Conservation (phyloP, 2,797 vertebrate genomes). For the Gallinago nigripennis region DNA sequence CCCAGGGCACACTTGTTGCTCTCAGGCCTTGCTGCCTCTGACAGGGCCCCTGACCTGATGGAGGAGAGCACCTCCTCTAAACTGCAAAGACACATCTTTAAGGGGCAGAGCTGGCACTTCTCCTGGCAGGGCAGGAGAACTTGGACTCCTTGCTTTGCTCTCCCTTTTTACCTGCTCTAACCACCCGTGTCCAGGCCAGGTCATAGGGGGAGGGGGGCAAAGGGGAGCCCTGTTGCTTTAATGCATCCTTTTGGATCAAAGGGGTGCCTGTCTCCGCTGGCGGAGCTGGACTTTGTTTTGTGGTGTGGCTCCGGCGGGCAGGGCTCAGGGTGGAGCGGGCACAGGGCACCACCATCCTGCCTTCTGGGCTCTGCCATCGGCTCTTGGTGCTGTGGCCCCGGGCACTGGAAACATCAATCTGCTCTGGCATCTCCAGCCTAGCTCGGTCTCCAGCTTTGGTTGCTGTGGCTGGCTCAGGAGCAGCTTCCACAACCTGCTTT, state of each 20-base stretch:
- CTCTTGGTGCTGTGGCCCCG: neutral
- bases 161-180: neutral
- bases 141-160: neutral
- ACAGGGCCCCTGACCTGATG: neutral
- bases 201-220: rapidly evolving
- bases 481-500: neutral
- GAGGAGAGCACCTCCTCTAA: neutral
- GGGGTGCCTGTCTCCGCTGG: neutral
- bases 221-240: neutral
- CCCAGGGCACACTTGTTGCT: neutral
- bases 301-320: neutral
- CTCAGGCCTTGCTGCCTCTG: neutral
- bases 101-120: neutral
- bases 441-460: neutral
- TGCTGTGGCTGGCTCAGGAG: neutral
- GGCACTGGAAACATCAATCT: neutral
- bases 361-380: neutral
- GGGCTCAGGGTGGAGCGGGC: rapidly evolving
- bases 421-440: neutral
- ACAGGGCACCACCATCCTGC: neutral
- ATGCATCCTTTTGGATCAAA: neutral
- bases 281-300: conserved; percentile 33
- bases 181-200: rapidly evolving
- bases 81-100: rapidly evolving
- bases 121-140: neutral